Conservation (phyloP, 2,797 vertebrate genomes). For the Salarias fasciatus region DNA sequence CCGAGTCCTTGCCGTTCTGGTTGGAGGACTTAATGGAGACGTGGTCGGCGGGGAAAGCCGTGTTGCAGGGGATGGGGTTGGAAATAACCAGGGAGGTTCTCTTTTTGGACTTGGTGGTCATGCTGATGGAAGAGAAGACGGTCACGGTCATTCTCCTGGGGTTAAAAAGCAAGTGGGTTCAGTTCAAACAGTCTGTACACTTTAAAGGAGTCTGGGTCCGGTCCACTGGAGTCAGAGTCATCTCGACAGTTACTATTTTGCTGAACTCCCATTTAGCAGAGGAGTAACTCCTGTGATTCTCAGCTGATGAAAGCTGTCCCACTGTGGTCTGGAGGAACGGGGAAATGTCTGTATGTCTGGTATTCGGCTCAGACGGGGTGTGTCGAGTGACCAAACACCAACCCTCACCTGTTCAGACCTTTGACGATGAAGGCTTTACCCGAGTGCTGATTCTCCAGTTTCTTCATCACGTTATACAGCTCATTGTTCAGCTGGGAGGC, state of each 20-base stretch:
- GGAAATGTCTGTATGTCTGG: too few relatives aligned
- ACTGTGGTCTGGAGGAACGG: too few relatives aligned
- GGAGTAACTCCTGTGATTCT: too few relatives aligned
- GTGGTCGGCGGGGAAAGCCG: conserved; percentile 77
- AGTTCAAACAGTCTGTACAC: too few relatives aligned
- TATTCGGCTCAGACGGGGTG: too few relatives aligned
- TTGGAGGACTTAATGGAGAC: conserved; percentile 56
- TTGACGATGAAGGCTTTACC: conserved; percentile 93
- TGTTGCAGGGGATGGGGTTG: conserved; percentile 87
- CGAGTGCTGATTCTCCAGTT: conserved; percentile 93
- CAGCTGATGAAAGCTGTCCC: too few relatives aligned
- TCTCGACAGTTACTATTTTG: too few relatives aligned
- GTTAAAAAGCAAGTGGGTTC: background rate
- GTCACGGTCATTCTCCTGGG: background rate
- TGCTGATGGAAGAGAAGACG: conserved; percentile 21
- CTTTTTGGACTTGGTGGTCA: conserved; percentile 78
- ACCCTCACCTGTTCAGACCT: conserved; percentile 86
- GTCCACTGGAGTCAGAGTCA: too few relatives aligned
- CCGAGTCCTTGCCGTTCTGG: conserved; percentile 55
- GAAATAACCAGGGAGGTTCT: conserved; percentile 91
- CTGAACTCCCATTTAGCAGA: too few relatives aligned
- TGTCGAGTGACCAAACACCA: too few relatives aligned
- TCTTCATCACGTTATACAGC: conserved; percentile 95
- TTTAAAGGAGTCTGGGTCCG: too few relatives aligned
- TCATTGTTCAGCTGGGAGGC: conserved; percentile 88